These are phyloP conservation scores for Formica aserva DNA, from an alignment of 2,888 invertebrate species.

Conservation along the genomic window DNA sequence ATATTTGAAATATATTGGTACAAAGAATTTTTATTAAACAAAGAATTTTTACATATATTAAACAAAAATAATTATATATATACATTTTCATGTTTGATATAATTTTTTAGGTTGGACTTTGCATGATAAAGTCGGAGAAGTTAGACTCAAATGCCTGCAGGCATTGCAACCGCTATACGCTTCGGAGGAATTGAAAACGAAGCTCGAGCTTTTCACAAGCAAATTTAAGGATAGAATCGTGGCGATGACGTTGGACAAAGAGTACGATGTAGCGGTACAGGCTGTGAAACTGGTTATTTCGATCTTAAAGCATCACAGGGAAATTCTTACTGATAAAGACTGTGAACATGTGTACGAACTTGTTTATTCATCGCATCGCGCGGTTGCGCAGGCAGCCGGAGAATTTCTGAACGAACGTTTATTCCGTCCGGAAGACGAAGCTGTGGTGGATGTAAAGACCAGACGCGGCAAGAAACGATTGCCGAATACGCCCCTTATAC, in stretches of 20 bases:
- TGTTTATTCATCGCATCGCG: conserved; percentile 98
- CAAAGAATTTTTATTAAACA: not conserved
- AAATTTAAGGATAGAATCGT: conserved; percentile 99
- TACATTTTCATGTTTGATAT: conserved; percentile 18
- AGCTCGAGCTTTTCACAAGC: conserved; percentile 98
- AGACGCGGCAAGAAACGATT: conserved; percentile 95
- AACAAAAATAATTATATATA: not conserved
- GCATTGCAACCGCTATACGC: conserved; percentile 98
- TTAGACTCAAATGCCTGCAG: conserved; percentile 93
- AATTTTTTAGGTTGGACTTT: conserved; percentile 93
- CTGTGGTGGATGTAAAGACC: conserved; percentile 90
- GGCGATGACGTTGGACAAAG: conserved; percentile 99
- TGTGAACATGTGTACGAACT: conserved; percentile 99
- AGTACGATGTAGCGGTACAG: conserved; percentile 98
- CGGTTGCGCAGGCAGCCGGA: conserved; percentile 98
- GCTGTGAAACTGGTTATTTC: conserved; percentile 98
- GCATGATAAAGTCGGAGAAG: conserved; percentile 99
- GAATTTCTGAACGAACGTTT: conserved; percentile 99
- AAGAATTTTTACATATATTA: not conserved
- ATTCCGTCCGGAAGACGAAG: conserved; percentile 93
- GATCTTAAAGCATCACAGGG: conserved; percentile 97
- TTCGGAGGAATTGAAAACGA: conserved; percentile 96
- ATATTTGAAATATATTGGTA: conserved; percentile 98
- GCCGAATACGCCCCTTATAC: conserved; percentile 96
- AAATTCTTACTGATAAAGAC: conserved; percentile 98